phyloP scores from a whole-genome alignment of 1,140 invertebrate genomes.

The Anastatus disparis region DNA sequence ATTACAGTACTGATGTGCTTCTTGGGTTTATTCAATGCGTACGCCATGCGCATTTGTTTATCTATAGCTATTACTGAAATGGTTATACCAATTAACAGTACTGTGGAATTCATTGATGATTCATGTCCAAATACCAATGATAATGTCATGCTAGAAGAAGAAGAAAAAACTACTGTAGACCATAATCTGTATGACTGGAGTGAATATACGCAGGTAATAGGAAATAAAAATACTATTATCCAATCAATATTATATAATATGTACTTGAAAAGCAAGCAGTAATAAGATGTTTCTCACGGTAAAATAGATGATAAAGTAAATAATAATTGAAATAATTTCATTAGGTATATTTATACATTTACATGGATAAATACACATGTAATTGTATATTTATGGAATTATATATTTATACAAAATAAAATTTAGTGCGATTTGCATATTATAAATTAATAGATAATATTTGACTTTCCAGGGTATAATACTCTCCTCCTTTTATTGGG shows the following conservation, averaged over 20 bases:
- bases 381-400: background rate
- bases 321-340: no score
- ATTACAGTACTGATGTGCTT: slow-evolving; percentile 86
- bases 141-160: background rate
- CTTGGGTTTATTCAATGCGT: slow-evolving; percentile 85
- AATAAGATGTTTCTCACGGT: no score
- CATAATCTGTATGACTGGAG: background rate
- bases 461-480: background rate
- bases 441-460: background rate
- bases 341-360: no score
- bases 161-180: no score
- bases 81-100: background rate
- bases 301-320: no score
- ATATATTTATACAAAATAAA: no score
- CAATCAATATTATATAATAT: no score
- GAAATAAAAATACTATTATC: no score
- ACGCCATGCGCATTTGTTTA: slow-evolving; percentile 67
- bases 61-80: background rate
- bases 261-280: no score
- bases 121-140: background rate
- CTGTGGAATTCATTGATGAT: background rate
- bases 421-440: no score
- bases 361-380: background rate
- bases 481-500: slow-evolving; percentile 3
- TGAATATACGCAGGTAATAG: background rate